A percentile compares a stretch with the other conserved stretches of the same genome.
phyloP scores from a whole-genome alignment of 2,888 invertebrate genomes.

The Drosophila basisetae region DNA sequence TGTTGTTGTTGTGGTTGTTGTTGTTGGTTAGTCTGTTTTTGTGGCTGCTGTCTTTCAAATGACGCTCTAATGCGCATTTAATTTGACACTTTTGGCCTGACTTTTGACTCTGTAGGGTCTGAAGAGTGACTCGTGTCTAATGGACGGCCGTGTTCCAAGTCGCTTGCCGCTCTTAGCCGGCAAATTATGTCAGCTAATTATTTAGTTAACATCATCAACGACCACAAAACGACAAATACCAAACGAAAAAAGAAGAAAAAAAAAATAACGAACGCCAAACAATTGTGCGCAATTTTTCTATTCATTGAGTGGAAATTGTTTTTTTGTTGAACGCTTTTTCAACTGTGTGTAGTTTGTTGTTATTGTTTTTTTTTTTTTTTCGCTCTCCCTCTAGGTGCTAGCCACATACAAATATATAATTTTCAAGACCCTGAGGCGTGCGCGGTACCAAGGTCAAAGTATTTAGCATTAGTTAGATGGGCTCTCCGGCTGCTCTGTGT shows the following conservation, averaged over 20 bases:
- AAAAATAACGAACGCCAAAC: slow-evolving; percentile 53
- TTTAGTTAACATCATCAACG: slow-evolving; percentile 75
- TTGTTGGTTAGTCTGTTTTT: slow-evolving; percentile 38
- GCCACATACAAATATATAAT: slow-evolving; percentile 63
- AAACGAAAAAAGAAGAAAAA: slow-evolving; percentile 20
- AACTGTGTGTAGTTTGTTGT: slow-evolving; percentile 9
- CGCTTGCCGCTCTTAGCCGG: slow-evolving; percentile 65
- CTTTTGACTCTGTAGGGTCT: slow-evolving; percentile 63
- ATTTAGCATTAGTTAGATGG: slow-evolving; percentile 81
- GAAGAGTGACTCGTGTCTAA: slow-evolving; percentile 69
- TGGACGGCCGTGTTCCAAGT: slow-evolving; percentile 47
- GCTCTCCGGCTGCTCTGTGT: slow-evolving; percentile 52
- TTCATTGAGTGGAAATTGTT: slow-evolving; percentile 81
- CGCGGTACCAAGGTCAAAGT: slow-evolving; percentile 75
- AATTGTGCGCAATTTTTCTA: slow-evolving; percentile 80
- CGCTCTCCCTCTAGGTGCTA: slow-evolving; percentile 52
- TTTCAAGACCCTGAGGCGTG: slow-evolving; percentile 79
- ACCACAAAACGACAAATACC: slow-evolving; percentile 34
- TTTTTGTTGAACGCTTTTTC: slow-evolving; percentile 53
- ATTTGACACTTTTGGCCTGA: slow-evolving; percentile 79
- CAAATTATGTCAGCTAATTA: slow-evolving; percentile 79
- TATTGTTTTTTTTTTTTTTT: slow-evolving; percentile 21
- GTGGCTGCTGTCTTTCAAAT: slow-evolving; percentile 59
- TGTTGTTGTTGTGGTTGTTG: slow-evolving; percentile 2
- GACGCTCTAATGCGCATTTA: slow-evolving; percentile 80